Conservation (phyloP, 2,888 invertebrate species). For the Drosophila macrospina region DNA sequence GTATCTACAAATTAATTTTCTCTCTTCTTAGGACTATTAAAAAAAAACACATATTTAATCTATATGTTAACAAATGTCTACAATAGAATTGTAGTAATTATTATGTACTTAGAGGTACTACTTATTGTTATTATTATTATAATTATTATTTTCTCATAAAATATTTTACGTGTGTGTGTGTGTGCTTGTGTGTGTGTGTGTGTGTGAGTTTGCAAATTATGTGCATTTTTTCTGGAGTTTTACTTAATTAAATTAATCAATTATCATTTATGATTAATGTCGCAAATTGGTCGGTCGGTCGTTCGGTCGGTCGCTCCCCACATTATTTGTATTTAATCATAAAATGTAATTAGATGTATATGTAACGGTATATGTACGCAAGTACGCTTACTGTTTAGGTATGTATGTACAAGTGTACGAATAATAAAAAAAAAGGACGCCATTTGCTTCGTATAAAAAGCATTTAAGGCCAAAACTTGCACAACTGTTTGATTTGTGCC, state of each 20-base stretch:
- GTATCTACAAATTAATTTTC: constrained; percentile 49
- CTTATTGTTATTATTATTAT: constrained; percentile 1
- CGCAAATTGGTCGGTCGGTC: constrained; percentile 78
- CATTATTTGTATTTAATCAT: constrained; percentile 11
- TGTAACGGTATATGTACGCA: constrained; percentile 3
- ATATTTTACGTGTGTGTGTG: not conserved
- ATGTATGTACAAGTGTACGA: constrained; percentile 38
- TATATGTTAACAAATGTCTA: constrained; percentile 54
- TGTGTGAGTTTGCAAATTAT: constrained; percentile 6
- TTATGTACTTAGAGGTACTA: constrained; percentile 16
- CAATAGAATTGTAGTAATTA: constrained; percentile 22
- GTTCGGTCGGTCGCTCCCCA: constrained; percentile 80
- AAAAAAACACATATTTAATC: constrained; percentile 34
- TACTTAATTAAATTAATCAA: constrained; percentile 25
- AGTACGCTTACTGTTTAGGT: constrained; percentile 19
- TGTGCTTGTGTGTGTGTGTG: constrained; percentile 1
- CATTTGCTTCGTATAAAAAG: constrained; percentile 47
- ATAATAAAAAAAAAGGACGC: constrained; percentile 39
- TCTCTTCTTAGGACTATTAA: constrained; percentile 36
- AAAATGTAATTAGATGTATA: constrained; percentile 12
- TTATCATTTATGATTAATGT: constrained; percentile 31
- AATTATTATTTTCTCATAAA: not conserved
- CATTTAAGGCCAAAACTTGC: constrained; percentile 46
- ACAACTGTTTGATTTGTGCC: constrained; percentile 43
- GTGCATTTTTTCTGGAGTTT: constrained; percentile 19